phyloP scores from a whole-genome alignment of 1,140 invertebrate species.

The Thereuonema tuberculata region DNA sequence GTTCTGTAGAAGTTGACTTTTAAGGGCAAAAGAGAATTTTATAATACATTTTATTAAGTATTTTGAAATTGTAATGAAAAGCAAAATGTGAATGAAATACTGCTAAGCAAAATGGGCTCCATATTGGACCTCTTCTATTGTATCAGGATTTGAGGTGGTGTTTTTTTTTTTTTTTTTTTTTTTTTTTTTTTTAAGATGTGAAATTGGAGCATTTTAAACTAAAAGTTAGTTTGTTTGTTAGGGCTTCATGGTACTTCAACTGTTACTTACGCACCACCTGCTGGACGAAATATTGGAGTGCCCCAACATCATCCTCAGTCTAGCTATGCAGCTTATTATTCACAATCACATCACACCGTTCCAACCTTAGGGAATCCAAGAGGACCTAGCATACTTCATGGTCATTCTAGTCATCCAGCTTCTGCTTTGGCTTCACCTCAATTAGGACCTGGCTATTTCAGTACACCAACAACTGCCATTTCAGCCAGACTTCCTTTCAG shows the following conservation, averaged over 20 bases:
- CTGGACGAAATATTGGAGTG: constrained; percentile 9
- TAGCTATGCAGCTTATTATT: background rate
- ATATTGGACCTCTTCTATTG: too few species aligned
- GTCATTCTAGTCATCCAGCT: constrained; percentile 19
- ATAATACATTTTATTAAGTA: too few species aligned
- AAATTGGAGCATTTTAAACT: background rate
- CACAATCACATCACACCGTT: constrained; percentile 8
- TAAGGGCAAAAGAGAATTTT: too few species aligned
- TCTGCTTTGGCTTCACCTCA: constrained; percentile 12
- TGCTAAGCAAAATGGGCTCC: too few species aligned
- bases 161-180: background rate
- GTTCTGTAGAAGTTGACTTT: too few species aligned
- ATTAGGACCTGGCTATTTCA: background rate
- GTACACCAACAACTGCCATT: background rate
- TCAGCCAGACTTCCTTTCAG: constrained; percentile 1
- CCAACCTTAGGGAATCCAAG: too few species aligned
- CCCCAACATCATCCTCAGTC: too few species aligned
- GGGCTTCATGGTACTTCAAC: constrained; percentile 10
- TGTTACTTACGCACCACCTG: constrained; percentile 16
- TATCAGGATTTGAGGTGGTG: background rate
- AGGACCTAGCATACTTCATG: too few species aligned
- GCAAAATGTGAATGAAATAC: too few species aligned
- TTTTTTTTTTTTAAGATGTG: background rate
- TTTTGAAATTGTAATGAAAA: too few species aligned
- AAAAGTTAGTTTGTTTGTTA: constrained; percentile 6